Base-by-base conservation (phyloP, 2,113 vertebrate species). In the Candoia aspera region DNA sequence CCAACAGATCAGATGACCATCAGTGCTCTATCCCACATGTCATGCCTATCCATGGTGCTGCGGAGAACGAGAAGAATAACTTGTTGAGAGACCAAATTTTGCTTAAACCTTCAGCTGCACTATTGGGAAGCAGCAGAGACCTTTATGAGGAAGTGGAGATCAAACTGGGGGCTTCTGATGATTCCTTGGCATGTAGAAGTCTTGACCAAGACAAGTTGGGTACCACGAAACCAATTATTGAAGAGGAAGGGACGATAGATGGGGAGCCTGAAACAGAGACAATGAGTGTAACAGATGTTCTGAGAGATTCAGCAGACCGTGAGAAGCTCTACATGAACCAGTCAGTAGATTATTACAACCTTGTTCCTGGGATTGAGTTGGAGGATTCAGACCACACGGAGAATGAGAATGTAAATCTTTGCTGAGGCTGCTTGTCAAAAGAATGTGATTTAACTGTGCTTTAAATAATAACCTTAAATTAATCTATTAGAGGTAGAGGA, bases 281-380 rank as follows among this genome's bases (percentile, higher is more conserved):
- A 0, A 96, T 98, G 90, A 99, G 98, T 0, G 98, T 99, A 93
- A 98, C 98, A 0, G 98, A 99, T 9, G 98, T 99, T 89, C 96
- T 99, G 98, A 98, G 98, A 73, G 98, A 99, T 97, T 99, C 98
- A 0, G 92, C 98, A 0, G 97, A 98, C 95, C 94, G 98, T 46
- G 98, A 99, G 96, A 99, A 98, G 95, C 97, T 98, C 2, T 99
- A 99, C 94, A 95, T 99, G 97, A 98, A 94, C 91, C 98, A 99
- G 95, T 96, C 98, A 0, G 98, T 97, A 0, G 97, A 98, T 88
- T 99, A 99, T 95, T 99, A 99, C 96, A 99, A 98, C 94, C 96
- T 99, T 93, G 98, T 99, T 26, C 98, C 98, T 0, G 98, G 96
- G 10, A 98, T 99, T 0, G 98, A 99, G 83, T 96, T 99, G 90